Percentiles rank a stretch among this genome's conserved stretches.
phyloP scores from a whole-genome alignment of 2,888 invertebrate genomes.

The Zygogramma bicolorata region DNA sequence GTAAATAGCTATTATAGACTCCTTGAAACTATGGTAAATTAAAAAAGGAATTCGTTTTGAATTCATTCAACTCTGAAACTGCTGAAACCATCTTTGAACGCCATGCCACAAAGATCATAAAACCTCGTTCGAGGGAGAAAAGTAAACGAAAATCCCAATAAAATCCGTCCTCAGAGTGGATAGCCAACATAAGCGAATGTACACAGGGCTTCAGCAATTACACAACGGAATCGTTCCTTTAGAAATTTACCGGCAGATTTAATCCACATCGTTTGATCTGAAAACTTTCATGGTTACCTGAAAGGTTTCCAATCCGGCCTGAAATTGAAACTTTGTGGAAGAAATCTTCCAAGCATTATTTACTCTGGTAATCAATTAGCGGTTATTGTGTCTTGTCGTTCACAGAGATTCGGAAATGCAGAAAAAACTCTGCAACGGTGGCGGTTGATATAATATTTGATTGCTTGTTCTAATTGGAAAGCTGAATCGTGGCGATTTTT shows the following conservation, averaged over 20 bases:
- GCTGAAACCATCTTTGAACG: background rate
- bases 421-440: background rate
- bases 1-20: too few species aligned
- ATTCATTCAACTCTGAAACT: too few species aligned
- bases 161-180: background rate
- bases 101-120: background rate
- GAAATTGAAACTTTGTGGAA: slow-evolving; percentile 62
- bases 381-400: slow-evolving; percentile 48
- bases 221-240: slow-evolving; percentile 60
- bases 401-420: slow-evolving; percentile 38
- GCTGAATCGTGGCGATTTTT: background rate
- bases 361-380: slow-evolving; percentile 59
- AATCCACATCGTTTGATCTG: slow-evolving; percentile 62
- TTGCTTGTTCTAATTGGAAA: background rate
- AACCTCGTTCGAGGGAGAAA: background rate
- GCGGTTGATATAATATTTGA: slow-evolving; percentile 26
- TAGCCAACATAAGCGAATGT: slow-evolving; percentile 30
- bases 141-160: background rate
- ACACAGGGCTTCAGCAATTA: slow-evolving; percentile 62
- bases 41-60: too few species aligned
- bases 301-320: slow-evolving; percentile 62
- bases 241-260: slow-evolving; percentile 57
- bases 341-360: slow-evolving; percentile 56
- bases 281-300: slow-evolving; percentile 61
- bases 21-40: too few species aligned